phyloP scores from a whole-genome alignment of 92 coral and sea anemone genomes.

The Porites rus region DNA sequence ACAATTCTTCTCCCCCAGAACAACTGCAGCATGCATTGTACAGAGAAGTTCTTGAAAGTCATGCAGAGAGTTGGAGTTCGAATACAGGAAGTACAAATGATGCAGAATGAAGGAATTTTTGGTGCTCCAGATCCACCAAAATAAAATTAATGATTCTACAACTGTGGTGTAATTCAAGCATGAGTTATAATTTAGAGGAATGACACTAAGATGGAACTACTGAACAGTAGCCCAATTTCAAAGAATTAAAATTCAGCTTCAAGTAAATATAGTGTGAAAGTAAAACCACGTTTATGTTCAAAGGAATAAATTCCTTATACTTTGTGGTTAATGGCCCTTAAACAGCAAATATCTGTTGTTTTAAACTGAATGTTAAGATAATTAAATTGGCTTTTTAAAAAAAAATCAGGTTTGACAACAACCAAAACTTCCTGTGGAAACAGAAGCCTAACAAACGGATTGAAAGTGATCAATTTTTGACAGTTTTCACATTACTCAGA shows the following conservation, averaged over 20 bases:
- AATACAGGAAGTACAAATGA: constrained; percentile 94
- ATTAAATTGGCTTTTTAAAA: too few relatives aligned
- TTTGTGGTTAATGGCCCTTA: too few relatives aligned
- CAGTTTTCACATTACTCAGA: too few relatives aligned
- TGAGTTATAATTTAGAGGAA: not conserved
- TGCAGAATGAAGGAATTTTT: constrained; percentile 94
- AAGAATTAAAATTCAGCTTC: not conserved
- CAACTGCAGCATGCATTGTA: constrained; percentile 97
- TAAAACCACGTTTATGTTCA: too few relatives aligned
- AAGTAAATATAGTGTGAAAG: not conserved
- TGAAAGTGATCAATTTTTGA: too few relatives aligned
- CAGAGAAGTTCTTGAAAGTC: constrained; percentile 94
- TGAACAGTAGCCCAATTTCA: not conserved
- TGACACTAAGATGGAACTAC: too few relatives aligned
- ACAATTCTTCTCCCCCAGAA: constrained; percentile 59
- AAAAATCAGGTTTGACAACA: too few relatives aligned
- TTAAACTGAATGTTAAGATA: too few relatives aligned
- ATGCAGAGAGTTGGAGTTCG: constrained; percentile 97
- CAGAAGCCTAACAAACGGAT: too few relatives aligned
- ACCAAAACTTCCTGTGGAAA: too few relatives aligned
- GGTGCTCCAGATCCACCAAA: constrained; percentile 68
- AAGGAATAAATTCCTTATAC: too few relatives aligned
- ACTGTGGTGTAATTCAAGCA: not conserved
- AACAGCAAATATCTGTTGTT: too few relatives aligned
- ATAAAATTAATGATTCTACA: not conserved